These are phyloP conservation scores for Nematolebias whitei DNA, from an alignment of 2,113 vertebrate species.

Conservation along the genomic window DNA sequence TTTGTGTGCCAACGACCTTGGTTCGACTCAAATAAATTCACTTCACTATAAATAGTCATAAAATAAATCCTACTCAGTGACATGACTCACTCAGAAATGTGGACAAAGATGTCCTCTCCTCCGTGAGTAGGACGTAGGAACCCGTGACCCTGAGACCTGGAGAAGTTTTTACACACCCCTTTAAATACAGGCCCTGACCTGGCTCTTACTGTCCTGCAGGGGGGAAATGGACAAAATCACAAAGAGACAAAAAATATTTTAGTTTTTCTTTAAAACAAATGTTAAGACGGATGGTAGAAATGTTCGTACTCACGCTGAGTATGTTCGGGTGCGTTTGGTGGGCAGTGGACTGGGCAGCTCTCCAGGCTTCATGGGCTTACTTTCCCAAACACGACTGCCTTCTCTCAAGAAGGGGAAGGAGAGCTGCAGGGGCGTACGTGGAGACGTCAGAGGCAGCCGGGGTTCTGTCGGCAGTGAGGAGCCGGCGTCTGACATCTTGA, in stretches of 20 bases:
- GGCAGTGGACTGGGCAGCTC: slow-evolving; percentile 95
- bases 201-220: slow-evolving; percentile 89
- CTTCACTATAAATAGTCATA: too few relatives aligned
- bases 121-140: slow-evolving; percentile 91
- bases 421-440: slow-evolving; percentile 85
- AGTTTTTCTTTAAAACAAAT: too few relatives aligned
- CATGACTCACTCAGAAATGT: slow-evolving; percentile 90
- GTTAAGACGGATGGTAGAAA: background rate
- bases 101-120: slow-evolving; percentile 97
- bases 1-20: too few relatives aligned
- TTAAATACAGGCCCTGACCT: slow-evolving; percentile 91
- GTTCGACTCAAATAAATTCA: too few relatives aligned
- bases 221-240: slow-evolving; percentile 20
- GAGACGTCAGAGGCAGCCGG: slow-evolving; percentile 83
- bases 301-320: slow-evolving; percentile 89
- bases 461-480: slow-evolving; percentile 76
- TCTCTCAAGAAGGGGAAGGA: slow-evolving; percentile 93
- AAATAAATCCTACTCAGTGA: background rate
- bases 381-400: slow-evolving; percentile 91
- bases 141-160: slow-evolving; percentile 95
- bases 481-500: slow-evolving; percentile 86
- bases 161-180: slow-evolving; percentile 96
- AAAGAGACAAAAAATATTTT: background rate
- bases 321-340: slow-evolving; percentile 96
- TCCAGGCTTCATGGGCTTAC: slow-evolving; percentile 81